Evolutionary conservation across 2,797 vertebrate genomes (phyloP).

Genomic region (Serranus cabrilla): DNA sequence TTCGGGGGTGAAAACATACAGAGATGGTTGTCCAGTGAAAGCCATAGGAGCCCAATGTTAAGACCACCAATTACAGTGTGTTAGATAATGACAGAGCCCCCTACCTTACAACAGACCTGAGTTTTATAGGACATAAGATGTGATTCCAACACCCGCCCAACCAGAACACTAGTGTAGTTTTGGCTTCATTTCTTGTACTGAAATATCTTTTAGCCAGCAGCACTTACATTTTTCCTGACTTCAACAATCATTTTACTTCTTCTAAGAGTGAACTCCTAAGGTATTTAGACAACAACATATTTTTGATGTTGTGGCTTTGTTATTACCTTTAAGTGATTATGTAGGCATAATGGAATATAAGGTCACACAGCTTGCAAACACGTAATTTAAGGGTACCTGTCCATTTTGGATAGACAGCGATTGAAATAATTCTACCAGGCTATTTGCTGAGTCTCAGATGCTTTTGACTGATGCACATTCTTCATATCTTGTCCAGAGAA

Average conservation of each 20-base stretch:
- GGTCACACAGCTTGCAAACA: slow-evolving; percentile 21
- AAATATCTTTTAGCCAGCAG: slow-evolving; percentile 40
- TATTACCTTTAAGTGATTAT: slow-evolving; percentile 42
- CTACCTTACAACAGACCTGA: slow-evolving; percentile 39
- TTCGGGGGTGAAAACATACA: slow-evolving; percentile 41
- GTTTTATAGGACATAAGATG: slow-evolving; percentile 45
- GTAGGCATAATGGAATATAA: slow-evolving; percentile 31
- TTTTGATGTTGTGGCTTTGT: slow-evolving; percentile 48
- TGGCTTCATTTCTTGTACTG: slow-evolving; percentile 39
- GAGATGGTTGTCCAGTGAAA: slow-evolving; percentile 46
- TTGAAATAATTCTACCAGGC: slow-evolving; percentile 11
- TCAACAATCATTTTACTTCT: slow-evolving; percentile 26
- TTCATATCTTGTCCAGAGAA: slow-evolving; percentile 29
- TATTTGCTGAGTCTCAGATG: slow-evolving; percentile 23
- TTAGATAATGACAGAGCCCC: slow-evolving; percentile 31
- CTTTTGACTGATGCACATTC: slow-evolving; percentile 26
- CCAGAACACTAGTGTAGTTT: slow-evolving; percentile 38
- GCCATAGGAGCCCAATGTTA: slow-evolving; percentile 65
- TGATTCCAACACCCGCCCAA: slow-evolving; percentile 16
- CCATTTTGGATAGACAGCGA: slow-evolving; percentile 18
- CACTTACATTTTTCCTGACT: slow-evolving; percentile 53
- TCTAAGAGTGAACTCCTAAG: slow-evolving; percentile 21
- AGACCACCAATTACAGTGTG: slow-evolving; percentile 40
- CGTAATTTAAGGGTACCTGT: slow-evolving; percentile 18
- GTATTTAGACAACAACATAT: slow-evolving; percentile 44